Base-by-base conservation (phyloP, 2,113 vertebrate species). In the Synchiropus splendidus region DNA sequence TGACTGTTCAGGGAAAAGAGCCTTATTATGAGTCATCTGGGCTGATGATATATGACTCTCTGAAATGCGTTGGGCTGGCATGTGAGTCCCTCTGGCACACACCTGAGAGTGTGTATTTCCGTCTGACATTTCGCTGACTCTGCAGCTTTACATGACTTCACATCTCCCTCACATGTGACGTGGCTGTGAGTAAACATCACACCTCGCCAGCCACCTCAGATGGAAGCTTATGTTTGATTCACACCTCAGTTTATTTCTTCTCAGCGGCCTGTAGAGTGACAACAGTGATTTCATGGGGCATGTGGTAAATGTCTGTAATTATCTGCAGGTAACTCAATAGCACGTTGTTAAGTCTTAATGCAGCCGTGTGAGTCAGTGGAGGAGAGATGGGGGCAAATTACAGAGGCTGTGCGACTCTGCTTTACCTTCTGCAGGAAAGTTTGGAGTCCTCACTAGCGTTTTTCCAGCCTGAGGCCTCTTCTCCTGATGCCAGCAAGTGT, bases 371-470 rank as follows among this genome's bases (percentile, higher is more conserved):
- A 79, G 61, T 75, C 61, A 75, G 21, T 39, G 37, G 51, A 43
- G 44, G 48, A 51, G 31, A 56, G 58, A 72, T 57, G 45, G 54
- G 48, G 66, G 67, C 70, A 75, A 82, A 82, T 81, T 73, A 79
- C 51, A 80, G 67, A 53, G 64, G 62, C 42, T 45, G 53, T 14
- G 42, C 35, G 30, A 42, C 58, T 61, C 72, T 52, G 55, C 59
- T 75, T 84, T 77, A 61, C 64, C 68, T 63, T 77, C 52, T 72
- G 48, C 55, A 55, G 10, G 45, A 59, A 59, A 69, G 54, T 63
- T 65, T 52, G 40, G 47, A 45, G 48, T 58, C 60, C 14, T 51
- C 51, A 43, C 38, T 56, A 44, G 33, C 59, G 59, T 41, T 63
- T 71, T 71, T 74, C 54, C 69, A 72, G 62, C 40, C 40, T 43